phyloP scores from a whole-genome alignment of 2,888 invertebrate species.

The Phengaris alcon region DNA sequence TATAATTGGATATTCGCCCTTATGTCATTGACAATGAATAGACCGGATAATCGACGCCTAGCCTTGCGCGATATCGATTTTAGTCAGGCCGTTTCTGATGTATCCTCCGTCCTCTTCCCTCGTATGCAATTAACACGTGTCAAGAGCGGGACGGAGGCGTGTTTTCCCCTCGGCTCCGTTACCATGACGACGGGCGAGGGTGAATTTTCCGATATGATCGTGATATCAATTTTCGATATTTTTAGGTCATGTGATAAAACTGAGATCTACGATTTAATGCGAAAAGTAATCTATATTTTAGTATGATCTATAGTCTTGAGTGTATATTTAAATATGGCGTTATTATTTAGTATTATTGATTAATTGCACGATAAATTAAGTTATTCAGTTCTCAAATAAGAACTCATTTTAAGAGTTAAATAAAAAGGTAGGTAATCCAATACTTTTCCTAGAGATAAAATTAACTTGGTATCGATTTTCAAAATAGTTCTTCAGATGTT shows the following conservation, averaged over 20 bases:
- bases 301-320: background rate
- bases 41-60: slow-evolving; percentile 77
- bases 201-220: slow-evolving; percentile 68
- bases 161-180: slow-evolving; percentile 49
- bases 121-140: slow-evolving; percentile 34
- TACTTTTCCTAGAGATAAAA: too few relatives aligned
- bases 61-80: slow-evolving; percentile 81
- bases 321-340: background rate
- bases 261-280: slow-evolving; percentile 43
- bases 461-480: too few relatives aligned
- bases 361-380: background rate
- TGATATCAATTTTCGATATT: slow-evolving; percentile 69
- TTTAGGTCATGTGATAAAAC: slow-evolving; percentile 53
- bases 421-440: too few relatives aligned
- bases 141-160: slow-evolving; percentile 47
- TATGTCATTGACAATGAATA: slow-evolving; percentile 40
- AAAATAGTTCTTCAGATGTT: too few relatives aligned
- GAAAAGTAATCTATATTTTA: background rate
- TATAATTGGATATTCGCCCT: slow-evolving; percentile 38
- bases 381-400: too few relatives aligned
- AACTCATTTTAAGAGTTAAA: too few relatives aligned
- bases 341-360: background rate
- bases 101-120: slow-evolving; percentile 45
- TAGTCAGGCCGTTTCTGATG: slow-evolving; percentile 55
- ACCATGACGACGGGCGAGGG: slow-evolving; percentile 67